Evolutionary conservation across 2,113 vertebrate species (phyloP).

Genomic region (Labrus mixtus): DNA sequence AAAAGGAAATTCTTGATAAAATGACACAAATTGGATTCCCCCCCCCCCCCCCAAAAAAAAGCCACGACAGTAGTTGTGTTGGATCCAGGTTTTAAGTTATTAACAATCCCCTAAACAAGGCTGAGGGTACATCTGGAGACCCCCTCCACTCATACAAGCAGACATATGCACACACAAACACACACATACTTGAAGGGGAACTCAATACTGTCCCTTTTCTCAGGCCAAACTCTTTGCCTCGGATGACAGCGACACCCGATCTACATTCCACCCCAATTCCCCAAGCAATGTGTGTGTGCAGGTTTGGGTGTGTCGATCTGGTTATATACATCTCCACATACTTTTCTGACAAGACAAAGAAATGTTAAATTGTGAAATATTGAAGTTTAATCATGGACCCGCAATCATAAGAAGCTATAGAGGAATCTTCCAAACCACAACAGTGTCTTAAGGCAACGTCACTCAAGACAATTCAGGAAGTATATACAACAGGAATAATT

Average conservation of each 20-base stretch:
- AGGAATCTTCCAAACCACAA: conserved; percentile 31
- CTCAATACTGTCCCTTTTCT: conserved; percentile 75
- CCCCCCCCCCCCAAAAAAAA: conserved; percentile 1
- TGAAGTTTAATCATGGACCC: conserved; percentile 1
- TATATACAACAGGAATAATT: conserved; percentile 8
- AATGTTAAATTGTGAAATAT: conserved; percentile 2
- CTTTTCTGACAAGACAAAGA: conserved; percentile 17
- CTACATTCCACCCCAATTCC: conserved; percentile 72
- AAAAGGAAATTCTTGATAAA: conserved; percentile 26
- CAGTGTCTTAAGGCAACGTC: conserved; percentile 29
- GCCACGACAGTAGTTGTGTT: conserved; percentile 28
- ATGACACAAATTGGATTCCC: conserved; percentile 20
- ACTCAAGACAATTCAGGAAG: conserved; percentile 16
- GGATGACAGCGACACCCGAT: conserved; percentile 75
- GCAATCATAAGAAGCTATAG: not conserved
- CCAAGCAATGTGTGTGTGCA: conserved; percentile 57
- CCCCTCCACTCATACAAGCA: conserved; percentile 8
- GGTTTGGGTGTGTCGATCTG: conserved; percentile 34
- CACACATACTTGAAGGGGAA: conserved; percentile 59
- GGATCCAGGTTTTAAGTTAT: conserved; percentile 61
- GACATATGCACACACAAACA: conserved; percentile 29
- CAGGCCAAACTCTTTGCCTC: conserved; percentile 64
- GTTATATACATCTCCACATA: conserved; percentile 39
- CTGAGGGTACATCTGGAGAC: conserved; percentile 54
- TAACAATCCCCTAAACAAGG: conserved; percentile 66